Evolutionary conservation across 2,888 invertebrate species (phyloP), one percentile per base, ranked within the genome.

Genomic region (Drosophila nr. medialis): DNA sequence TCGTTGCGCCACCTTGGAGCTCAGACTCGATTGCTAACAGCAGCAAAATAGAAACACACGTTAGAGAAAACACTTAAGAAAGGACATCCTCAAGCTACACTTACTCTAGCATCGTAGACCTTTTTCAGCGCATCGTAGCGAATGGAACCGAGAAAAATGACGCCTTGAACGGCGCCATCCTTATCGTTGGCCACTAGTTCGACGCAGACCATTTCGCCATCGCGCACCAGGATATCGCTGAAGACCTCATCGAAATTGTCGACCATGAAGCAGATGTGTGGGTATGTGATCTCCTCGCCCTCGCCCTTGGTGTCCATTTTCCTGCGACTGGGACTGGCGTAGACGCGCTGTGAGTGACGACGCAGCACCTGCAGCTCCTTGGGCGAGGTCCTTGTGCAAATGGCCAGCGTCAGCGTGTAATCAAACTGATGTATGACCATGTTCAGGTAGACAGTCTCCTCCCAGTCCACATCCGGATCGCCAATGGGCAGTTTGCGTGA

Each of bases 211-310:
- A 99, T 98, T 94, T 99, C 99, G 1, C 99, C 99, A 93, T 99
- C 99, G 53, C 99, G 95, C 38, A 99, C 98, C 91, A 98, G 94
- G 91, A 99, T 98, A 94, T 99, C 99, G 94, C 97, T 97, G 94
- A 99, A 99, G 36, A 97, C 99, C 95, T 99, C 99, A 93, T 99
- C 99, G 93, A 99, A 99, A 94, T 99, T 99, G 94, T 99, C 99
- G 72, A 99, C 98, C 96, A 98, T 98, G 94, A 99, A 99, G 94
- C 99, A 99, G 90, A 99, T 98, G 94, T 99, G 98, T 3, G 99
- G 99, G 94, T 99, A 99, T 49, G 99, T 98, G 93, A 99, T 99
- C 94, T 99, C 99, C 93, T 99, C 99, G 63, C 97, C 96, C 91
- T 99, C 99, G 49, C 99, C 99, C 93, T 99, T 99, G 15, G 97